phyloP scores from a whole-genome alignment of 2,888 invertebrate genomes.

The Lapara coniferarum region DNA sequence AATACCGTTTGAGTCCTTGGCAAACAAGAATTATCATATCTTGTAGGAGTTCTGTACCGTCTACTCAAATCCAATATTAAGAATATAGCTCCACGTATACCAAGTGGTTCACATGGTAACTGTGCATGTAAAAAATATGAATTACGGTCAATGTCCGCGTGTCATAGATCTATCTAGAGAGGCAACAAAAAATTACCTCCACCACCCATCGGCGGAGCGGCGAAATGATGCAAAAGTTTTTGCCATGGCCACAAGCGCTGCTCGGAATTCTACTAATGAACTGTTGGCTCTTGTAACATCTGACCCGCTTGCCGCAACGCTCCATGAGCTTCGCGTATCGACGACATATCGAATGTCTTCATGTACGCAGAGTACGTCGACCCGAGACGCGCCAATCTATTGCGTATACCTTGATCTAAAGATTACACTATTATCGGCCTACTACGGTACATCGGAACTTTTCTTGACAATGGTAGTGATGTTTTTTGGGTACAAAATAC shows the following conservation, averaged over 20 bases:
- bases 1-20: constrained; percentile 15
- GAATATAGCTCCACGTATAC: constrained; percentile 24
- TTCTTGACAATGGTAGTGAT: not conserved
- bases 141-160: constrained; percentile 77
- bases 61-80: constrained; percentile 19
- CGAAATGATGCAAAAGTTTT: constrained; percentile 75
- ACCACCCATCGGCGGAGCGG: constrained; percentile 52
- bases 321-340: constrained; percentile 54
- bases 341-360: constrained; percentile 66
- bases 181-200: constrained; percentile 69
- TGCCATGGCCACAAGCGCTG: constrained; percentile 58
- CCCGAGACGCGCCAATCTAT: constrained; percentile 52
- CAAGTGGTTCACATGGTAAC: constrained; percentile 49
- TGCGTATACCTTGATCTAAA: constrained; percentile 42
- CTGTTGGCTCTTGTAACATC: constrained; percentile 52
- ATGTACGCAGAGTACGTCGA: constrained; percentile 58
- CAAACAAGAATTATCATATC: not conserved
- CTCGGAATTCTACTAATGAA: constrained; percentile 66
- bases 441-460: constrained; percentile 10
- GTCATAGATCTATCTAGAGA: constrained; percentile 73
- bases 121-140: constrained; percentile 67
- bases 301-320: constrained; percentile 58
- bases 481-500: no score
- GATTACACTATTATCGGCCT: constrained; percentile 34
- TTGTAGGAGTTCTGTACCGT: no score